Evolutionary conservation across 2,797 vertebrate genomes (phyloP).

Genomic region (Heterohyrax brucei): DNA sequence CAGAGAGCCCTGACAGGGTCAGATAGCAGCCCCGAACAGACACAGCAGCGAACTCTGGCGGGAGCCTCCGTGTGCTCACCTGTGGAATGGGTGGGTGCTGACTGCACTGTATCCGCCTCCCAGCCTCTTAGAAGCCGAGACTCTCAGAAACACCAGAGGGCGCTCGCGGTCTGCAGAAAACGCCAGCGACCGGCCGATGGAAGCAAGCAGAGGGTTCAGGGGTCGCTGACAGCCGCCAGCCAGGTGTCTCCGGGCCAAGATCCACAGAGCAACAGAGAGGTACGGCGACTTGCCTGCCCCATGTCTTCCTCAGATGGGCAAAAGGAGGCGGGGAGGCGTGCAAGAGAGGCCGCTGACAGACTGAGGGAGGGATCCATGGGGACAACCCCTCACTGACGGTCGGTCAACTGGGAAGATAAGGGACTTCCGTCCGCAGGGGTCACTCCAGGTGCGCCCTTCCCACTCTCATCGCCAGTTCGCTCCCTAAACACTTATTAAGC

Average conservation of each 20-base stretch:
- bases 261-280: not conserved
- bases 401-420: constrained; percentile 74
- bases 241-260: not conserved
- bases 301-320: not conserved
- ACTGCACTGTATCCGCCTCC: not conserved
- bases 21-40: not conserved
- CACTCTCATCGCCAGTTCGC: constrained; percentile 25
- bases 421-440: constrained; percentile 31
- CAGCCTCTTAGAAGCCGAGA: not conserved
- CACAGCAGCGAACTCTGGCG: not conserved
- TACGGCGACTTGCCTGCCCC: not conserved
- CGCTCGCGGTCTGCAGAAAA: constrained; percentile 45
- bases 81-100: not conserved
- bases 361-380: not conserved
- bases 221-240: not conserved
- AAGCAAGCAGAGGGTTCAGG: too few relatives aligned
- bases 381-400: constrained; percentile 26
- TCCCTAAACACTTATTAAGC: constrained; percentile 68
- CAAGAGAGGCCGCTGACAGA: not conserved
- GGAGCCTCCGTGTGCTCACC: not conserved
- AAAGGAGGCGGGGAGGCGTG: not conserved
- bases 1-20: not conserved
- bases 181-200: accelerated
- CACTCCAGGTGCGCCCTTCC: constrained; percentile 63
- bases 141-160: constrained; percentile 61